Conservation (phyloP, 2,888 invertebrate species). For the Xestia xanthographa region DNA sequence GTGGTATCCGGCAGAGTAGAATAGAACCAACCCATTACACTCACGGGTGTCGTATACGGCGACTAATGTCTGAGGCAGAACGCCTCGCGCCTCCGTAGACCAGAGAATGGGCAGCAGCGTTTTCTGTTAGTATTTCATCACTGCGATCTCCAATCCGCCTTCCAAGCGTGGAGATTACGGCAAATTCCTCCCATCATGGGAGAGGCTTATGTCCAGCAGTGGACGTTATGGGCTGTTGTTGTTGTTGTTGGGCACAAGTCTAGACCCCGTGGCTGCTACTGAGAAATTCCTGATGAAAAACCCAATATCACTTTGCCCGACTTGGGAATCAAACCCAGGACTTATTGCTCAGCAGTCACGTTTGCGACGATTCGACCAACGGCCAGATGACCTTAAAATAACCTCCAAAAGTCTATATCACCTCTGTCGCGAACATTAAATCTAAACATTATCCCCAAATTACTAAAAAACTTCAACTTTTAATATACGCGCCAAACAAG, state of each 20-base stretch:
- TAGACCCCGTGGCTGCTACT: background rate
- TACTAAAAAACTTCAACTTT: constrained; percentile 66
- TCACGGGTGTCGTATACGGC: too few relatives aligned
- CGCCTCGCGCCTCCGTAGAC: too few relatives aligned
- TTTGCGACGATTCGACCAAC: background rate
- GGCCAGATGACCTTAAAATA: constrained; percentile 8
- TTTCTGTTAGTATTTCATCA: too few relatives aligned
- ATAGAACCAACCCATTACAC: too few relatives aligned
- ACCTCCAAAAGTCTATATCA: constrained; percentile 19
- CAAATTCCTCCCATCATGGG: too few relatives aligned
- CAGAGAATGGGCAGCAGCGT: too few relatives aligned
- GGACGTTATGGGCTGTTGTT: too few relatives aligned
- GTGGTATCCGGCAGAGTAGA: too few relatives aligned
- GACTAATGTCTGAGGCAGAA: too few relatives aligned
- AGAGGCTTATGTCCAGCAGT: too few relatives aligned
- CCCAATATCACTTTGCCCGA: background rate
- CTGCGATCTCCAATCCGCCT: too few relatives aligned
- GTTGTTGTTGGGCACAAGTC: background rate
- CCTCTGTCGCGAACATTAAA: constrained; percentile 3
- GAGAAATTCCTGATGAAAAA: background rate
- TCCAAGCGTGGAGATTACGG: too few relatives aligned
- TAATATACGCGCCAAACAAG: constrained; percentile 66
- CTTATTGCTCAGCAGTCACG: background rate
- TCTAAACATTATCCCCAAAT: constrained; percentile 58
- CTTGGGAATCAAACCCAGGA: background rate